Percentiles rank a stretch among this genome's conserved stretches.
Conservation (phyloP, 2,113 vertebrate species). For the Rhea pennata region DNA sequence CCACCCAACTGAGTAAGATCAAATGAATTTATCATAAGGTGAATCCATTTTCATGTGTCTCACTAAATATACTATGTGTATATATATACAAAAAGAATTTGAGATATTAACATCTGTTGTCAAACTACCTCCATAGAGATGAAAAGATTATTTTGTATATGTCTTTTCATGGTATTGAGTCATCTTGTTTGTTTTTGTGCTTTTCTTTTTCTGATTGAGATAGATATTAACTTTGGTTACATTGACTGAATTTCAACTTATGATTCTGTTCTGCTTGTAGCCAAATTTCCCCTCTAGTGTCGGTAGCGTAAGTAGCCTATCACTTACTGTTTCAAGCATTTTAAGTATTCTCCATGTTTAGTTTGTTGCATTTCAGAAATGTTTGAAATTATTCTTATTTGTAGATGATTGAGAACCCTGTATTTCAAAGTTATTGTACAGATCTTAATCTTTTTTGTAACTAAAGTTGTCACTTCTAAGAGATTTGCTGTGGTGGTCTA, state of each 20-base stretch:
- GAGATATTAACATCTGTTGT: neutral
- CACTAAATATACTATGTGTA: neutral
- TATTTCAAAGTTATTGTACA: neutral
- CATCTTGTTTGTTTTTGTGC: neutral
- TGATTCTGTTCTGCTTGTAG: conserved; percentile 9
- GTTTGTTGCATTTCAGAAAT: neutral
- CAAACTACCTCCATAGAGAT: neutral
- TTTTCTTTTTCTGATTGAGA: neutral
- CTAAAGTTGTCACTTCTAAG: neutral
- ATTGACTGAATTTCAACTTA: conserved; percentile 10
- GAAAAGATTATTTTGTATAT: neutral
- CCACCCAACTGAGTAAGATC: neutral
- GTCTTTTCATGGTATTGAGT: neutral
- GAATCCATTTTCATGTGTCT: neutral
- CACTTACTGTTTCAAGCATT: neutral
- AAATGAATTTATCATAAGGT: neutral
- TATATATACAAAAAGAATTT: neutral
- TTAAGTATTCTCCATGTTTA: neutral
- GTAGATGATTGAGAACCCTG: neutral
- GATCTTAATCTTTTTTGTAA: neutral
- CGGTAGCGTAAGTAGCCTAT: neutral
- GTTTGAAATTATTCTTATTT: neutral
- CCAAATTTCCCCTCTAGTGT: neutral
- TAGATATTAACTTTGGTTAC: neutral
- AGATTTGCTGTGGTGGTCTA: too few species aligned